These are phyloP conservation scores for Oreamnos americanus DNA, from an alignment of 2,113 vertebrate genomes.

Conservation along the genomic window DNA sequence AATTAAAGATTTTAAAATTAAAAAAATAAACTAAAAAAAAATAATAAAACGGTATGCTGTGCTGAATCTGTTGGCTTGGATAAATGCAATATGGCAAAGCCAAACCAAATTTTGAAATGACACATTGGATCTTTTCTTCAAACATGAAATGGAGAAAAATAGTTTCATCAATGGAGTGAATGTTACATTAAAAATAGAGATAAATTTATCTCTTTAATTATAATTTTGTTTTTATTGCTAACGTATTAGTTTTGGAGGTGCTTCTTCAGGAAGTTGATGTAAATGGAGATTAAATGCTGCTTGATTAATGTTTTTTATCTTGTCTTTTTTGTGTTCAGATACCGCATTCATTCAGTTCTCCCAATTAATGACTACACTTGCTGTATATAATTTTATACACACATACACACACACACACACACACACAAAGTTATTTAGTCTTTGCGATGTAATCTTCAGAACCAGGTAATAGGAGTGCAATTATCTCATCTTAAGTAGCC, in stretches of 20 bases:
- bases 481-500: neutral
- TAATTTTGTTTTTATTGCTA: neutral
- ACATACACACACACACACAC: neutral
- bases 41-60: neutral
- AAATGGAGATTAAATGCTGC: neutral
- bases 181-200: neutral
- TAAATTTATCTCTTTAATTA: neutral
- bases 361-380: neutral
- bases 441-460: constrained; percentile 46
- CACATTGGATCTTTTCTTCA: neutral
- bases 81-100: neutral
- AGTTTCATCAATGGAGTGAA: neutral
- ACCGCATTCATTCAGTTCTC: neutral
- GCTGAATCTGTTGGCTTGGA: neutral
- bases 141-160: neutral
- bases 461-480: neutral
- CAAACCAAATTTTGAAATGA: neutral
- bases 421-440: neutral
- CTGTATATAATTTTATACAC: neutral
- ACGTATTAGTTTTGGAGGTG: neutral
- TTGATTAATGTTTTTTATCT: constrained; percentile 40
- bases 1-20: too few relatives aligned
- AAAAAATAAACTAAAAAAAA: too few relatives aligned
- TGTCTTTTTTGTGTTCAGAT: neutral
- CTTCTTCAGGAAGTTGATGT: neutral